A percentile compares a stretch with the other conserved stretches of the same genome.
Conservation (phyloP, 1,140 invertebrate species). For the Pogonomyrmex californicus region DNA sequence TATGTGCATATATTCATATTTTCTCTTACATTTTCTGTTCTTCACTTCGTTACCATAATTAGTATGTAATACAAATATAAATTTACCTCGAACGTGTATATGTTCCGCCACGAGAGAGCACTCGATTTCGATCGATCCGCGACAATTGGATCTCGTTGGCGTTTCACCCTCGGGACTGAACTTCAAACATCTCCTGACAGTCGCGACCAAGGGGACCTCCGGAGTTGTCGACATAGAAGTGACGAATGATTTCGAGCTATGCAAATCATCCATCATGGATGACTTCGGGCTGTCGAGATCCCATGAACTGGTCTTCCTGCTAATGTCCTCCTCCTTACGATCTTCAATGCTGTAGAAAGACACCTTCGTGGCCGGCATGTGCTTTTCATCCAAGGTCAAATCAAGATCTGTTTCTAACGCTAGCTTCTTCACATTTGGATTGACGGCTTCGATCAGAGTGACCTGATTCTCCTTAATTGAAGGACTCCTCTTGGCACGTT, state of each 20-base stretch:
- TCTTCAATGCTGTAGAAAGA: slow-evolving; percentile 64
- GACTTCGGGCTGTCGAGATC: slow-evolving; percentile 84
- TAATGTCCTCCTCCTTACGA: slow-evolving; percentile 68
- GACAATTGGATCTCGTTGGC: slow-evolving; percentile 68
- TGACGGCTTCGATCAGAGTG: slow-evolving; percentile 80
- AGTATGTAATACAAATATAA: not conserved
- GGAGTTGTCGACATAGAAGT: slow-evolving; percentile 82
- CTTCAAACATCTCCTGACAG: slow-evolving; percentile 85
- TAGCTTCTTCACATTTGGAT: slow-evolving; percentile 83
- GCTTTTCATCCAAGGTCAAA: slow-evolving; percentile 74
- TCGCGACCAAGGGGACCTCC: slow-evolving; percentile 84
- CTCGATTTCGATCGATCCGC: slow-evolving; percentile 85
- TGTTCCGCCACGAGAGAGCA: slow-evolving; percentile 81
- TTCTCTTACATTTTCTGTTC: not conserved
- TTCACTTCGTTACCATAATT: not conserved
- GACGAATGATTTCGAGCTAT: slow-evolving; percentile 83
- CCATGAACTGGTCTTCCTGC: slow-evolving; percentile 79
- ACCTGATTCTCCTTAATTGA: slow-evolving; percentile 52
- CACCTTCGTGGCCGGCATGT: slow-evolving; percentile 41
- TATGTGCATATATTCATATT: not conserved
- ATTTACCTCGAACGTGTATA: slow-evolving; percentile 85
- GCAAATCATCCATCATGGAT: slow-evolving; percentile 82
- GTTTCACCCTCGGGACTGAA: slow-evolving; percentile 84
- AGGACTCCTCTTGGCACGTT: slow-evolving; percentile 79
- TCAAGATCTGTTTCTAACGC: slow-evolving; percentile 84